Evolutionary conservation across 2,888 invertebrate species (phyloP).

Genomic region (Scaptomyza cyrtandrae): DNA sequence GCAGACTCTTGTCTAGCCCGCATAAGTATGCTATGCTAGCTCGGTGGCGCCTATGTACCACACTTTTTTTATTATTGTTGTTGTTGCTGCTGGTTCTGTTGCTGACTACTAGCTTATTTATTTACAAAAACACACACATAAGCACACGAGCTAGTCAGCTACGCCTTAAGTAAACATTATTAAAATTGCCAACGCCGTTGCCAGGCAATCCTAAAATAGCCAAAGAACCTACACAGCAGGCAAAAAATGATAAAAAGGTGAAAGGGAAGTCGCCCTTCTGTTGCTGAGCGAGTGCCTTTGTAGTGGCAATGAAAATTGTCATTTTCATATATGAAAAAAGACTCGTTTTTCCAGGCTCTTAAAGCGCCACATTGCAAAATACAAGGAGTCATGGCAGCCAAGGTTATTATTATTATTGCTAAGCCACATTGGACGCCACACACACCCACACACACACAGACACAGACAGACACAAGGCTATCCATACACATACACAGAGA

Average conservation of each 20-base stretch:
- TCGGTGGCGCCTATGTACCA: slow-evolving; percentile 43
- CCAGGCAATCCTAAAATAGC: slow-evolving; percentile 75
- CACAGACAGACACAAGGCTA: slow-evolving; percentile 2
- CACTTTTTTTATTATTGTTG: slow-evolving; percentile 17
- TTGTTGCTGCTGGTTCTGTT: not conserved
- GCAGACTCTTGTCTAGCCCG: slow-evolving; percentile 40
- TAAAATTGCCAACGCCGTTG: slow-evolving; percentile 75
- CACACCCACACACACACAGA: slow-evolving; percentile 23
- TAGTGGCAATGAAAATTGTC: slow-evolving; percentile 75
- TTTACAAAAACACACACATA: slow-evolving; percentile 23
- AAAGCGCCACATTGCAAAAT: slow-evolving; percentile 62
- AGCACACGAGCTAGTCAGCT: slow-evolving; percentile 42
- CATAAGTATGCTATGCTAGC: slow-evolving; percentile 56
- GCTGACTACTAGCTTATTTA: slow-evolving; percentile 46
- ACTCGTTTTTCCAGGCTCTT: slow-evolving; percentile 43
- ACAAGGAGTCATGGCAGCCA: slow-evolving; percentile 66
- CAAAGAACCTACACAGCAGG: slow-evolving; percentile 46
- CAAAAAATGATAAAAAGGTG: not conserved
- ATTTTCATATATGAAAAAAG: slow-evolving; percentile 69
- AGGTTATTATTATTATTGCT: slow-evolving; percentile 78
- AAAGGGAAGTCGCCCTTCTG: not conserved
- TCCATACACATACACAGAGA: slow-evolving; percentile 6
- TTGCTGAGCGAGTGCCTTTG: slow-evolving; percentile 43
- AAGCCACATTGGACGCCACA: slow-evolving; percentile 66
- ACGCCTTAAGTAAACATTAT: slow-evolving; percentile 79